phyloP scores from a whole-genome alignment of 2,888 invertebrate genomes.

The Melieria crassipennis region DNA sequence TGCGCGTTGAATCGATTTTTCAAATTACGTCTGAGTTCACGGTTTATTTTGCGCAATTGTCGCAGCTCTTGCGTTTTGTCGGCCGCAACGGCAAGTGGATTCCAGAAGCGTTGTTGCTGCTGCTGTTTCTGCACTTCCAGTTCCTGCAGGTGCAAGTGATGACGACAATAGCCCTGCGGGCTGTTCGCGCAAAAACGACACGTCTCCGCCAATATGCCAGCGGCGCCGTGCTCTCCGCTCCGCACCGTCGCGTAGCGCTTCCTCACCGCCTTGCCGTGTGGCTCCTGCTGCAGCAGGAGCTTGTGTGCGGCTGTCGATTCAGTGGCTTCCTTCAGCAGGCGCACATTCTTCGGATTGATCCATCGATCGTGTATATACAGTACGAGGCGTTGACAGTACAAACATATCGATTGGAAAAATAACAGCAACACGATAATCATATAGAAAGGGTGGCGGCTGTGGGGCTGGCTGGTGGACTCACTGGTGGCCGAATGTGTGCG shows the following conservation, averaged over 20 bases:
- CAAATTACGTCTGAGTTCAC: slow-evolving; percentile 57
- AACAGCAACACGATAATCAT: slow-evolving; percentile 65
- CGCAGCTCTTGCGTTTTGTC: slow-evolving; percentile 50
- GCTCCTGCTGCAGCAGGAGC: slow-evolving; percentile 36
- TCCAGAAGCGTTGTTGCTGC: slow-evolving; percentile 41
- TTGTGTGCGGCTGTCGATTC: slow-evolving; percentile 45
- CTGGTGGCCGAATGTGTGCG: slow-evolving; percentile 8
- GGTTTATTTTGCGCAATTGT: slow-evolving; percentile 51
- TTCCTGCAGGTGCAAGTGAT: slow-evolving; percentile 59
- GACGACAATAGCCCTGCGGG: slow-evolving; percentile 63
- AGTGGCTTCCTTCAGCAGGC: slow-evolving; percentile 60
- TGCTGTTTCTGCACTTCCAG: slow-evolving; percentile 52
- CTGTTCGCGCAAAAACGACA: slow-evolving; percentile 63
- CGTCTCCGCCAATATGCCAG: slow-evolving; percentile 45
- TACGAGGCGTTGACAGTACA: slow-evolving; percentile 64
- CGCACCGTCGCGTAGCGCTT: slow-evolving; percentile 12
- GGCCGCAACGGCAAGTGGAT: slow-evolving; percentile 34
- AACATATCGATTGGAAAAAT: slow-evolving; percentile 65
- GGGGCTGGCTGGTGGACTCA: slow-evolving; percentile 14
- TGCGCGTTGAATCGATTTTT: slow-evolving; percentile 50
- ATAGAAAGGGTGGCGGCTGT: slow-evolving; percentile 44
- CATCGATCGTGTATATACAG: slow-evolving; percentile 63
- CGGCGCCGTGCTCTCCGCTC: background rate
- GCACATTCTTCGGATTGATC: slow-evolving; percentile 62
- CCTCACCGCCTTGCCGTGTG: slow-evolving; percentile 8